These are phyloP conservation scores for Proisotoma minuta DNA, from an alignment of 2,888 invertebrate genomes.

Conservation along the genomic window DNA sequence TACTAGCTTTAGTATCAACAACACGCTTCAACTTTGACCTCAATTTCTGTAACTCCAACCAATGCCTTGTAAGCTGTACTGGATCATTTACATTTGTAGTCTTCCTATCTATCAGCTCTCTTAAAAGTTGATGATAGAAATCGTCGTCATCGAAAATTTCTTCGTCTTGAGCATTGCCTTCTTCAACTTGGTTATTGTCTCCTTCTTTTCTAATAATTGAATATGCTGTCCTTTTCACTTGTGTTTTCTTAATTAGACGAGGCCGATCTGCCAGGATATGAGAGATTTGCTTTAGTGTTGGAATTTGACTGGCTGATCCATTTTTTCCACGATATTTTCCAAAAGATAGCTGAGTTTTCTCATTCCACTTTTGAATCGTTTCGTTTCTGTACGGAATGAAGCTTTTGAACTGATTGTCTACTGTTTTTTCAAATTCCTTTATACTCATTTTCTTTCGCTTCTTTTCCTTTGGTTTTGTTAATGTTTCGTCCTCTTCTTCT, in stretches of 20 bases:
- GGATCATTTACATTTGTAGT: constrained; percentile 78
- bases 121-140: constrained; percentile 88
- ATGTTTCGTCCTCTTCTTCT: background rate
- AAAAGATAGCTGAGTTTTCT: constrained; percentile 73
- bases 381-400: constrained; percentile 68
- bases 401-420: constrained; percentile 58
- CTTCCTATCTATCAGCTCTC: constrained; percentile 89
- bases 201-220: constrained; percentile 62
- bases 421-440: constrained; percentile 58
- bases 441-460: constrained; percentile 53
- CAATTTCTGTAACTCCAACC: constrained; percentile 85
- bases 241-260: constrained; percentile 72
- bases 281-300: constrained; percentile 71
- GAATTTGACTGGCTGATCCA: constrained; percentile 58
- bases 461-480: background rate
- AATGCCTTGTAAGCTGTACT: constrained; percentile 78
- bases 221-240: constrained; percentile 70
- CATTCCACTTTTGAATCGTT: constrained; percentile 90
- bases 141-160: constrained; percentile 96
- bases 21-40: constrained; percentile 86
- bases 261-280: constrained; percentile 72
- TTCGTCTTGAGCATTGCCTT: constrained; percentile 53
- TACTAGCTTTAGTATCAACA: constrained; percentile 88
- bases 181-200: constrained; percentile 42
- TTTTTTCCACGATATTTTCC: constrained; percentile 60